phyloP scores from a whole-genome alignment of 2,888 invertebrate species.

The Thecophora atra region DNA sequence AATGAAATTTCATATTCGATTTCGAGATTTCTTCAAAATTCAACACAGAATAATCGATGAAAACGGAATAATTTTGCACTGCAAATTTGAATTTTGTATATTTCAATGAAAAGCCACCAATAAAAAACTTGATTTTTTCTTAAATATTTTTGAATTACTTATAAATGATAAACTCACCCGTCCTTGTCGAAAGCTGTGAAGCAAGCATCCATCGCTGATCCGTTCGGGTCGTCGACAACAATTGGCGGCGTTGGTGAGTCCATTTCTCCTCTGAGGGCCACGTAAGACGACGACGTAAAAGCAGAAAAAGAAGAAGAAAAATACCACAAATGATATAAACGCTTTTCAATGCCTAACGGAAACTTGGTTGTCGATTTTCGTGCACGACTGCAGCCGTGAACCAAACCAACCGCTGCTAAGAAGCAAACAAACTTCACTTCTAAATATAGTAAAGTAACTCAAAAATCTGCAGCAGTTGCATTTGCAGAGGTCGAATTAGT shows the following conservation, averaged over 20 bases:
- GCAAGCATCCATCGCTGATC: constrained; percentile 86
- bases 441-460: not conserved
- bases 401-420: not conserved
- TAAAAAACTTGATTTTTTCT: too few species aligned
- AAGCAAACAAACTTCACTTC: not conserved
- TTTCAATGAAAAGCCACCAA: too few species aligned
- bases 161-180: constrained; percentile 72
- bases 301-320: not conserved
- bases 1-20: too few species aligned
- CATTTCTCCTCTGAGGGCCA: constrained; percentile 51
- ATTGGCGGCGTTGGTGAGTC: constrained; percentile 66
- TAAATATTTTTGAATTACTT: too few species aligned
- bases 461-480: not conserved
- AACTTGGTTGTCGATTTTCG: not conserved
- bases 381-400: constrained; percentile 7
- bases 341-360: constrained; percentile 19
- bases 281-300: constrained; percentile 17
- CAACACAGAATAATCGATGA: too few species aligned
- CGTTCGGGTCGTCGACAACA: constrained; percentile 69
- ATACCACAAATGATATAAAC: not conserved
- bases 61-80: too few species aligned
- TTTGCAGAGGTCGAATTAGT: not conserved
- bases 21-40: too few species aligned
- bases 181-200: constrained; percentile 91
- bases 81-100: too few species aligned